Conservation (phyloP, 1,140 invertebrate genomes). For the Tetramorium alpestre region DNA sequence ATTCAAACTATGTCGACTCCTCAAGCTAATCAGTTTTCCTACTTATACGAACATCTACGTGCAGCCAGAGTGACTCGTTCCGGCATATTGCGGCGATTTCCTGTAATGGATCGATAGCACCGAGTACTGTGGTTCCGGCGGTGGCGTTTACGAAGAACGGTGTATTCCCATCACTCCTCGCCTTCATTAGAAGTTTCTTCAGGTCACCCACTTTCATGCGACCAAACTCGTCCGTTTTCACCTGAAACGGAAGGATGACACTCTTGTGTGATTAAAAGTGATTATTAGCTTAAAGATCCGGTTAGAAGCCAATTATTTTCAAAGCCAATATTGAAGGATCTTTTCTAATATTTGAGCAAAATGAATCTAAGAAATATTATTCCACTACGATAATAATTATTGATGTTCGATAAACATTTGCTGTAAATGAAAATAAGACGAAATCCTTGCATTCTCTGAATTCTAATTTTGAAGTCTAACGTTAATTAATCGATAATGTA, state of each 20-base stretch:
- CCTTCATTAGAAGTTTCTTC: conserved; percentile 85
- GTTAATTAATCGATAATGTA: not conserved
- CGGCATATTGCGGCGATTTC: conserved; percentile 90
- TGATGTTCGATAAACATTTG: not conserved
- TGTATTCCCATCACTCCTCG: conserved; percentile 82
- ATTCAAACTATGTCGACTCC: not conserved
- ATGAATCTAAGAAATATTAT: not conserved
- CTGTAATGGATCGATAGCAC: conserved; percentile 93
- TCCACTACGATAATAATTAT: not conserved
- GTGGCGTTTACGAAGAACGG: conserved; percentile 92
- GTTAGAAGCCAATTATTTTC: not conserved
- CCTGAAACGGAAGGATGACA: conserved; percentile 74
- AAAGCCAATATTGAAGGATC: not conserved
- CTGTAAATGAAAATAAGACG: not conserved
- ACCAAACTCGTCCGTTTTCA: conserved; percentile 89
- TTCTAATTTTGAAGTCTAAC: not conserved
- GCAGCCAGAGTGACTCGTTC: conserved; percentile 91
- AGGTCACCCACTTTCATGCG: conserved; percentile 89
- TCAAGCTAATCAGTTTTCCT: not conserved
- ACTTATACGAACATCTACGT: conserved; percentile 91
- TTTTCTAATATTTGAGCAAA: not conserved
- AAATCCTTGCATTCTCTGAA: not conserved
- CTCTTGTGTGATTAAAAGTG: not conserved
- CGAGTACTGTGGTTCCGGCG: conserved; percentile 92
- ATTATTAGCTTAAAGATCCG: not conserved